Percentiles rank a stretch among this genome's conserved stretches.
These are phyloP conservation scores for Nemotelus nigrinus DNA, from an alignment of 2,888 invertebrate species.

Conservation along the genomic window DNA sequence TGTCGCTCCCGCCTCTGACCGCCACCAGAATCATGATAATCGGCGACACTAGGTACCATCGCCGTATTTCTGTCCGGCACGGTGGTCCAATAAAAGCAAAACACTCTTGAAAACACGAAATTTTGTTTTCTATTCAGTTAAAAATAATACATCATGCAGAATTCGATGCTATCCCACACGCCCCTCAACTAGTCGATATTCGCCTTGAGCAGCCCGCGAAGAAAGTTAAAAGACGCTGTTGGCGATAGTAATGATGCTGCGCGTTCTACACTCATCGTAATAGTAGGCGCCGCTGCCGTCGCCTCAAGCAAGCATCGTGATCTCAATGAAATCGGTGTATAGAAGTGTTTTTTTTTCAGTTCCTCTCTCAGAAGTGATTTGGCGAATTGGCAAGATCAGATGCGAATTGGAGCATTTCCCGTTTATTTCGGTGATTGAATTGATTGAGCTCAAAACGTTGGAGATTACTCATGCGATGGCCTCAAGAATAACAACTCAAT, in stretches of 20 bases:
- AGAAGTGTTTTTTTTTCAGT: too few species aligned
- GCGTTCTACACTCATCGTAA: conserved; percentile 2
- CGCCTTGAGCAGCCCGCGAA: neutral
- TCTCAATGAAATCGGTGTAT: conserved; percentile 5
- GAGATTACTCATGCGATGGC: too few species aligned
- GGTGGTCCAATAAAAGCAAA: neutral
- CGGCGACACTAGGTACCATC: neutral
- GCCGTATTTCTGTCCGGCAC: neutral
- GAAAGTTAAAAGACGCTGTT: neutral
- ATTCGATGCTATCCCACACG: neutral
- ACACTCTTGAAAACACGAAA: conserved; percentile 9
- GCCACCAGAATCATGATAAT: neutral
- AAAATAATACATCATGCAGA: conserved; percentile 12
- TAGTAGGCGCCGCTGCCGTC: conserved; percentile 22
- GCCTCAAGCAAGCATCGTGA: neutral
- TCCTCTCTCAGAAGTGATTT: too few species aligned
- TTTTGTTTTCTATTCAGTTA: conserved; percentile 26
- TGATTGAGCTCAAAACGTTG: too few species aligned
- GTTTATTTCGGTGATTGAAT: too few species aligned
- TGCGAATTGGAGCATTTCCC: too few species aligned
- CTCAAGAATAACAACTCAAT: too few species aligned
- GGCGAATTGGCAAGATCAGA: too few species aligned
- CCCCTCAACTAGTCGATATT: neutral
- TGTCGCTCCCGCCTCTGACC: conserved; percentile 1
- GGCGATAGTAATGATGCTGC: neutral